Percentiles rank a stretch among this genome's conserved stretches.
Conservation (phyloP, 2,888 invertebrate species). For the Rhimphoctona megacephalus region DNA sequence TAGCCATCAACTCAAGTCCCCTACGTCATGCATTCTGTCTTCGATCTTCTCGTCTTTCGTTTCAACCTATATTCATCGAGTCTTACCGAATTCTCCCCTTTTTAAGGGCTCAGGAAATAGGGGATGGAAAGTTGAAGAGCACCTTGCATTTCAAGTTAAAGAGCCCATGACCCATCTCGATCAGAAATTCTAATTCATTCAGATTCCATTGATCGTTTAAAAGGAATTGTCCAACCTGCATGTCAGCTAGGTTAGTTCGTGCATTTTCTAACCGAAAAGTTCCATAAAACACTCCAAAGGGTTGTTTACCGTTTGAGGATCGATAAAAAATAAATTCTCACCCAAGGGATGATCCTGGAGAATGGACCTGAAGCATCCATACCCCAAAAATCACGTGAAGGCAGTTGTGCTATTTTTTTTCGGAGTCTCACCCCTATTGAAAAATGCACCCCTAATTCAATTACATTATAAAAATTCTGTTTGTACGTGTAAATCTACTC, state of each 20-base stretch:
- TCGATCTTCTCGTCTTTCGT: slow-evolving; percentile 10
- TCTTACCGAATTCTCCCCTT: slow-evolving; percentile 20
- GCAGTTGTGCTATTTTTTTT: no score
- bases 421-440: background rate
- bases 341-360: background rate
- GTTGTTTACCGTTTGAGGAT: background rate
- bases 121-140: slow-evolving; percentile 4
- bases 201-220: slow-evolving; percentile 48
- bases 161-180: slow-evolving; percentile 40
- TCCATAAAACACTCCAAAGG: background rate
- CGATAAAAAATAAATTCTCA: background rate
- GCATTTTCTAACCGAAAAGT: background rate
- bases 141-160: slow-evolving; percentile 27
- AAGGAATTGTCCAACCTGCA: background rate
- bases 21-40: slow-evolving; percentile 43
- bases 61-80: slow-evolving; percentile 19
- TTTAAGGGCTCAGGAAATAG: background rate
- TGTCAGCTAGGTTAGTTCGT: background rate
- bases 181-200: slow-evolving; percentile 59
- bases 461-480: background rate
- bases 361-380: background rate
- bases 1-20: slow-evolving; percentile 53
- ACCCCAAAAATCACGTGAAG: background rate
- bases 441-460: background rate
- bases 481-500: background rate